Evolutionary conservation across 1,140 invertebrate genomes (phyloP).

Genomic region (Sycophila sp.): DNA sequence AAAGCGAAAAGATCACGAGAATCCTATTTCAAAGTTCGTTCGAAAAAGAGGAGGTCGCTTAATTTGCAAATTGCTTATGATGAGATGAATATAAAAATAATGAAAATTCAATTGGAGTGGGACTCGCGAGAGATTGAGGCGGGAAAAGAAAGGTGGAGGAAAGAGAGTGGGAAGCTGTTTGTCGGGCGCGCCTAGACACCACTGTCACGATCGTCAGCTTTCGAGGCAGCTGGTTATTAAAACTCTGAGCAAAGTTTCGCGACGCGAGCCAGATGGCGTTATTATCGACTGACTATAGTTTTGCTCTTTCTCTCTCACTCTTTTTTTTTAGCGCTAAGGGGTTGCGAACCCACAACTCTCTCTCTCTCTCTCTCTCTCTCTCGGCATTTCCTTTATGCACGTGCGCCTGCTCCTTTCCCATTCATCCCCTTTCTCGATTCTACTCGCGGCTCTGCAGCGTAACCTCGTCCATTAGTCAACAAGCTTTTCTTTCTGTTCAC

Average conservation of each 20-base stretch:
- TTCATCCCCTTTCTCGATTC: background rate
- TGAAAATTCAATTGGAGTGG: slow-evolving; percentile 31
- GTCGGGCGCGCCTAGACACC: slow-evolving; percentile 15
- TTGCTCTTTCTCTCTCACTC: slow-evolving; percentile 17
- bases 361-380: background rate
- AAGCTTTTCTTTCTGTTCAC: background rate
- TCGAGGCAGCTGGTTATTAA: slow-evolving; percentile 38
- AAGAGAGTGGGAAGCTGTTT: slow-evolving; percentile 16
- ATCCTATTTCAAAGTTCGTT: background rate
- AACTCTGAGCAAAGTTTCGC: slow-evolving; percentile 35
- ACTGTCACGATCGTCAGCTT: slow-evolving; percentile 31
- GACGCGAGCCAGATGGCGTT: slow-evolving; percentile 35
- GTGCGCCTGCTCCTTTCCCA: background rate
- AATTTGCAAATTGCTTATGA: slow-evolving; percentile 26
- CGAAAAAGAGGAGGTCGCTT: background rate
- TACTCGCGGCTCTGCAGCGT: background rate
- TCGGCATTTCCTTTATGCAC: slow-evolving; percentile 25
- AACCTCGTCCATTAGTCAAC: background rate
- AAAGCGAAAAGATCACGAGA: background rate
- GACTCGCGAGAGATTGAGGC: slow-evolving; percentile 5
- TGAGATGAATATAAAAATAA: slow-evolving; percentile 28
- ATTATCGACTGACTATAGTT: slow-evolving; percentile 40
- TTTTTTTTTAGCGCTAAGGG: no score
- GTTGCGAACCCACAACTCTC: no score
- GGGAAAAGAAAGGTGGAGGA: background rate